Evolutionary conservation across 2,797 vertebrate species (phyloP), one percentile per base, ranked within the genome.

Genomic region (Semotilus atromaculatus): DNA sequence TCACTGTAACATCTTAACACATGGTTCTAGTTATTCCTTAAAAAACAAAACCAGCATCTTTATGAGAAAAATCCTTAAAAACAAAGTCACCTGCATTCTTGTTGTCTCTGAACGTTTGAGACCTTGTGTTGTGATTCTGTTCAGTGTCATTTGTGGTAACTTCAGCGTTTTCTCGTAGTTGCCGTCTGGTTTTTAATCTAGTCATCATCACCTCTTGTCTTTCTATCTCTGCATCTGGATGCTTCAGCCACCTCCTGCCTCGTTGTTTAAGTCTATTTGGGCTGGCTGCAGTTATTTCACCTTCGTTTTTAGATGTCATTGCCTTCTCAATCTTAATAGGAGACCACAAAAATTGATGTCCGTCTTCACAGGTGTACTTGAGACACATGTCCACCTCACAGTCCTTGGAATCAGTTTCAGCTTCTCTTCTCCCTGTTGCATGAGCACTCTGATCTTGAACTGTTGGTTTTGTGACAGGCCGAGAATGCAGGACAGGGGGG

Each of bases 291-390:
- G 13, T 40, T 29, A 23, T 26, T 11, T 67, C 68, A n/a, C 45
- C 23, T 31, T 81, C 36, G 29, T 23, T 71, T 34, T 80, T 29
- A 23, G n/a, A 38, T 26, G 26, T 64, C 10, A 31, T 60, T 51
- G 4, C 13, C 13, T 26, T 45, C 18, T 79, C 80, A 23, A 3
- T 81, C 71, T 74, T 53, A 4, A 7, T 45, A 11, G 88, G 88
- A 67, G 31, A 53, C 90, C 90, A 92, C 1, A 81, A 79, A 43
- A 92, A 79, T 4, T n/a, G 5, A 38, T 91, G 90, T 31, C 88
- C 86, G 0, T n/a, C 71, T 43, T 86, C 48, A 43, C 90, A 92
- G 60, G 51, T 45, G 45, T 86, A 90, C 29, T 45, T 81, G 21
- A 92, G 80, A 81, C 83, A 43, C 9, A 64, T 14, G 2, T 73